Base-by-base conservation (phyloP, 1,140 invertebrate species). In the Tetragnatha versicolor region DNA sequence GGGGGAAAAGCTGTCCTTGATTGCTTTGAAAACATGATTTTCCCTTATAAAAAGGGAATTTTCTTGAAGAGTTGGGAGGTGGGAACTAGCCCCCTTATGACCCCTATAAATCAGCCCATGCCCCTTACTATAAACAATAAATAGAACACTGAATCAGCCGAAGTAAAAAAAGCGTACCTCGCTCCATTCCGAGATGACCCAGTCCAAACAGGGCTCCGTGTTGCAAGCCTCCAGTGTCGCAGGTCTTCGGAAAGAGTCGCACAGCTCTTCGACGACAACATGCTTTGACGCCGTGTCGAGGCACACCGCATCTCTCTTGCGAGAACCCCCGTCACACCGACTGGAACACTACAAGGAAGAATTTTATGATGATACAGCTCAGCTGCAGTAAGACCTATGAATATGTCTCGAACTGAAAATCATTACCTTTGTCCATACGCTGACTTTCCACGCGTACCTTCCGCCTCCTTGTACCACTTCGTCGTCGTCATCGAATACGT, bases 171-270 rank as follows among this genome's bases (percentile, higher is more conserved):
- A 17, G 10, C 49, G 6, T 81, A 87, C 86, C 82, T 83, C 49
- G 65, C 81, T 80, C 86, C 86, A 87, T 10, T 83, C 81, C 6
- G 83, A 80, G 0, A 82, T 81, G 22, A 81, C 55, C 86, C 86
- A 87, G 10, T 84, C 81, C 7, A 83, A 49, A 80, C 86, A 87
- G 7, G 82, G 81, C 4, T 84, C 75, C 17, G 77, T 80, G 65
- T 84, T 84, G 76, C 86, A 87, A 7, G 81, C 80, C 53, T 84
- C 82, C 29, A 82, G 82, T 6, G 81, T 81, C 7, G 80, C 66
- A 0, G 85, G 86, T 55, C 63, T 70, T 33, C 51, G 29, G 29
- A 69, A 61, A 29, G 82, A 81, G 37, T 84, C 75, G 81, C 86
- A 87, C 0, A 83, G 58, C n/a, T 79, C 81, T 25, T 63, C 78